Evolutionary conservation across 2,888 invertebrate genomes (phyloP).

Genomic region (Celastrina argiolus): DNA sequence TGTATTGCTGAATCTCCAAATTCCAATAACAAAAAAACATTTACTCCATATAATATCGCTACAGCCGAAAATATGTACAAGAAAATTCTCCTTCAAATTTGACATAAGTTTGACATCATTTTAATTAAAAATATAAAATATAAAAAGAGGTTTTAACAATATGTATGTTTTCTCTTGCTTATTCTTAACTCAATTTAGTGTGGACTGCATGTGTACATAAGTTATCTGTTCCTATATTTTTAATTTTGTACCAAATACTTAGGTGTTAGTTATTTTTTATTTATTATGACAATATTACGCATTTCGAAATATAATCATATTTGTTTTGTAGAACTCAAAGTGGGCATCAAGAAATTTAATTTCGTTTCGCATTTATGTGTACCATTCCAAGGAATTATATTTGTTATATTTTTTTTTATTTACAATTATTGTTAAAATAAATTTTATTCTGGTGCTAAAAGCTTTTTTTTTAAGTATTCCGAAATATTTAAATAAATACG

Average conservation of each 20-base stretch:
- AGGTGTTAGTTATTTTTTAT: not conserved
- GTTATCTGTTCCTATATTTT: not conserved
- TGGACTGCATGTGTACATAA: no score
- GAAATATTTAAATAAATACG: not conserved
- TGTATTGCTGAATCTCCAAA: no score
- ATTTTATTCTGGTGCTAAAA: conserved; percentile 4
- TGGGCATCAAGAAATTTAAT: not conserved
- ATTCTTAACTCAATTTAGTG: no score
- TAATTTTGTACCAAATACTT: not conserved
- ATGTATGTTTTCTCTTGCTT: no score
- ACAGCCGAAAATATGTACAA: no score
- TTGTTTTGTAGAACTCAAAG: not conserved
- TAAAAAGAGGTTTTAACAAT: no score
- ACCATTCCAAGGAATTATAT: conserved; percentile 17
- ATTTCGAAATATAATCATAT: not conserved
- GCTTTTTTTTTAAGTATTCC: not conserved
- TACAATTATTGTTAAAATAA: conserved; percentile 2
- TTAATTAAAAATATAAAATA: no score
- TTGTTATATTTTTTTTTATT: not conserved
- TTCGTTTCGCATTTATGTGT: conserved; percentile 14
- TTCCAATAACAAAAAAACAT: no score
- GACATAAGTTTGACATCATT: no score
- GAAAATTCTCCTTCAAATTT: no score
- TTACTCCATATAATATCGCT: no score
- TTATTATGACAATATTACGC: not conserved